Conservation (phyloP, 2,888 invertebrate genomes). For the Drosophila robusta region DNA sequence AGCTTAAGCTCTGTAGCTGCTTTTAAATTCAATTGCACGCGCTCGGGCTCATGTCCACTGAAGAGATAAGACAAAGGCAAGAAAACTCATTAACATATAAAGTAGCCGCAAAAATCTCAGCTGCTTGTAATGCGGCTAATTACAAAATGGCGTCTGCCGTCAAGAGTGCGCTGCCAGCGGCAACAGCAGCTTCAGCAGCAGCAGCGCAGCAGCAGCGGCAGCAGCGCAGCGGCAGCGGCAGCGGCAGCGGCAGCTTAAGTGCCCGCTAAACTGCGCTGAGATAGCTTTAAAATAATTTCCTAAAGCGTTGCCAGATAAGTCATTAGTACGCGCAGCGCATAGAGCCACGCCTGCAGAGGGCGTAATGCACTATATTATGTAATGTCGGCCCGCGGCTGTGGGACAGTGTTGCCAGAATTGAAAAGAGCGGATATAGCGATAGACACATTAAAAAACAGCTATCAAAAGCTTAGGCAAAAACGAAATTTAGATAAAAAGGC, state of each 20-base stretch:
- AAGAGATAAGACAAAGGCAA: conserved; percentile 51
- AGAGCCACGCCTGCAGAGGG: conserved; percentile 13
- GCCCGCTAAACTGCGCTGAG: conserved; percentile 48
- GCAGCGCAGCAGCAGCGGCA: too few species aligned
- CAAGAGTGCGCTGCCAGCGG: conserved; percentile 22
- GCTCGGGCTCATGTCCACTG: conserved; percentile 45
- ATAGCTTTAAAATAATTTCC: conserved; percentile 63
- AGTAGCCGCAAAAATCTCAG: conserved; percentile 66
- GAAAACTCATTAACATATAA: conserved; percentile 79
- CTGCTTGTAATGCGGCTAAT: conserved; percentile 69
- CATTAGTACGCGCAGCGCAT: conserved; percentile 55
- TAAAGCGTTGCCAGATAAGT: conserved; percentile 50
- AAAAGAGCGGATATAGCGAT: neutral
- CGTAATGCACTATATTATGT: conserved; percentile 35
- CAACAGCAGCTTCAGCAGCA: too few species aligned
- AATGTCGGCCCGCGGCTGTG: neutral
- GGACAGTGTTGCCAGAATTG: neutral
- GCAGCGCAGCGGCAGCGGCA: conserved; percentile 40
- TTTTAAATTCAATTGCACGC: conserved; percentile 71
- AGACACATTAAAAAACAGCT: neutral
- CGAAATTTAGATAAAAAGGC: too few species aligned
- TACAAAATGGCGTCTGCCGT: conserved; percentile 59
- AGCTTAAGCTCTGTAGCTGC: conserved; percentile 45
- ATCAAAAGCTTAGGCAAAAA: neutral
- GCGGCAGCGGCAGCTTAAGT: conserved; percentile 45